phyloP scores from a whole-genome alignment of 2,797 vertebrate species.

The Sebastes steindachneri region DNA sequence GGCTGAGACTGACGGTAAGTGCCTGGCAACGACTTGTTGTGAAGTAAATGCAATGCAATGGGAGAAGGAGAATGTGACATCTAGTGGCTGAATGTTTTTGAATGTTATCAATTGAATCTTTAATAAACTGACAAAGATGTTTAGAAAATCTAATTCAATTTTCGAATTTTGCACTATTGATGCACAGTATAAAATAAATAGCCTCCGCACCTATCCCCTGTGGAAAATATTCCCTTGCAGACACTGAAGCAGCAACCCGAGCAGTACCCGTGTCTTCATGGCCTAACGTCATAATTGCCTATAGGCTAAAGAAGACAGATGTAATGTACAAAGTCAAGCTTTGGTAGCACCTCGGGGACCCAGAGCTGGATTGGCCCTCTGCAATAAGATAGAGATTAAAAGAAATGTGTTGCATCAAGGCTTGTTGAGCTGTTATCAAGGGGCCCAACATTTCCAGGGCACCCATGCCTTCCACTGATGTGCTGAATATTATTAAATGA shows the following conservation, averaged over 20 bases:
- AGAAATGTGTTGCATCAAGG: background rate
- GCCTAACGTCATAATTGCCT: background rate
- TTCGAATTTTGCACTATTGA: background rate
- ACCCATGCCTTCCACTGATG: background rate
- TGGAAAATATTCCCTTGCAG: background rate
- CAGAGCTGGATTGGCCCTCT: background rate
- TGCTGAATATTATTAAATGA: background rate
- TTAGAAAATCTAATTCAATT: background rate
- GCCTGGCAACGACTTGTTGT: too few species aligned
- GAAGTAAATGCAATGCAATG: too few species aligned
- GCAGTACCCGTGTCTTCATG: background rate
- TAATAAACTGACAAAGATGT: background rate
- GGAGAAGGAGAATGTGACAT: fast-evolving
- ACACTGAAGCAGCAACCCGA: background rate
- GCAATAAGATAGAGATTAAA: background rate
- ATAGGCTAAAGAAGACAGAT: too few species aligned
- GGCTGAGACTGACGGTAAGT: too few species aligned
- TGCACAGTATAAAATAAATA: background rate
- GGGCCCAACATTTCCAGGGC: background rate
- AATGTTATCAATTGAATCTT: too few species aligned
- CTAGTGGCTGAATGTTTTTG: too few species aligned
- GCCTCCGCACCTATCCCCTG: background rate
- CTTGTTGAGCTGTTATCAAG: background rate
- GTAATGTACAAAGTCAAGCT: background rate
- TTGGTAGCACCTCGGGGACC: background rate